Evolutionary conservation across 1,140 invertebrate genomes (phyloP), one percentile per base, ranked within the genome.

Genomic region (Coelopa frigida): DNA sequence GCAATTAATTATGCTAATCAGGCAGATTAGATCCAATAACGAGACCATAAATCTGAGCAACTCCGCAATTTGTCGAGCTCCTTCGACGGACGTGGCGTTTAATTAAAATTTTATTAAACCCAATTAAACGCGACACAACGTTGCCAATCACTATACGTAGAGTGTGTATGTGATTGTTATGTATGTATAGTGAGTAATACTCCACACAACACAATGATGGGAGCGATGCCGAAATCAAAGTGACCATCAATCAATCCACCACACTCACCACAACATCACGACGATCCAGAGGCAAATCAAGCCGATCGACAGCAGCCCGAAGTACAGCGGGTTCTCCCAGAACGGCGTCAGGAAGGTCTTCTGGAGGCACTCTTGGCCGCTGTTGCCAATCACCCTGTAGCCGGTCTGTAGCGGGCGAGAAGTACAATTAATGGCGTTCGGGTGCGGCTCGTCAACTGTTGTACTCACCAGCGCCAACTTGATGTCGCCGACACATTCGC

Each of bases 321-420:
- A 70, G 45, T 58, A 68, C 4, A 69, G 43, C 0, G 66, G 61
- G 56, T 69, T 59, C 0, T 61, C 54, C 63, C 67, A 67, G 8
- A 70, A 61, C 8, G 66, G 63, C 17, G 59, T 69, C 14, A 70
- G 47, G 49, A 70, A 69, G 4, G 67, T 70, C 38, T 64, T 57
- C 47, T 61, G 52, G 40, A 68, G 38, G 46, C 65, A 68, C 50
- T 68, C 58, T 44, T 65, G 58, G 21, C 64, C 64, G 41, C 53
- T 66, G 33, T 52, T 60, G 14, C 51, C 54, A 8, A 49, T 55
- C 17, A 64, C 37, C 7, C 47, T 48, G 44, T 68, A 68, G 29
- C 66, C 61, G 46, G 47, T 46, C 66, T 69, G 24, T 20, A 44
- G 36, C 23, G 40, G 14, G 36, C n/a, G 14, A 4, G 5, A 31